phyloP scores from a whole-genome alignment of 2,113 vertebrate species.

The Opisthocomus hoazin region DNA sequence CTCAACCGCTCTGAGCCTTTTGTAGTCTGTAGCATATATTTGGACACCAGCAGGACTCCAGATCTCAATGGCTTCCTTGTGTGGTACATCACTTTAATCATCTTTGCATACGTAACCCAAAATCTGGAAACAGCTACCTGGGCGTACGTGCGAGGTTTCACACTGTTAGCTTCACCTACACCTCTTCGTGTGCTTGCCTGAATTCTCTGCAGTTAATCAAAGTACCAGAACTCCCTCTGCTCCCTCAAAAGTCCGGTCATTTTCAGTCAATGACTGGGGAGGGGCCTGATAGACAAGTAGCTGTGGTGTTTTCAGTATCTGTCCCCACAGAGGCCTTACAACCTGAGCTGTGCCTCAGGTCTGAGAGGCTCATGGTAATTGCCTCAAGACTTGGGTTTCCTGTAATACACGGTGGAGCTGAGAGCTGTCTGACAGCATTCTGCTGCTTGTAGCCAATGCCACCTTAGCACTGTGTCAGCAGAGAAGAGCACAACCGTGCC shows the following conservation, averaged over 20 bases:
- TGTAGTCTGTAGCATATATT: neutral
- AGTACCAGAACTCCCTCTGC: neutral
- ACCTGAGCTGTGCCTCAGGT: fast-evolving
- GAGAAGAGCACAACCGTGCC: neutral
- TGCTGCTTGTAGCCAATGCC: neutral
- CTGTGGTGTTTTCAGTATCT: neutral
- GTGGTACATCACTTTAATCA: neutral
- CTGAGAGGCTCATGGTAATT: neutral
- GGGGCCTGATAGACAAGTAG: neutral
- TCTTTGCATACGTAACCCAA: neutral
- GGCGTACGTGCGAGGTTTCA: neutral
- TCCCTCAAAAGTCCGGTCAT: neutral
- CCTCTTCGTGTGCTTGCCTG: neutral
- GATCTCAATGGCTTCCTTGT: neutral
- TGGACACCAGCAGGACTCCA: neutral
- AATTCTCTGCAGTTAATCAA: neutral
- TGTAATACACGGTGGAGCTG: neutral
- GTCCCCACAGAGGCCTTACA: neutral
- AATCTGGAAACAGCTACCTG: neutral
- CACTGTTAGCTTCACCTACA: neutral
- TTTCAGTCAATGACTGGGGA: neutral
- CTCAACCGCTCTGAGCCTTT: neutral
- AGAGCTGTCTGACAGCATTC: neutral
- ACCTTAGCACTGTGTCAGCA: neutral
- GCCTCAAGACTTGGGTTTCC: neutral